Conservation (phyloP, 1,140 invertebrate species). For the Phocides pigmalion region DNA sequence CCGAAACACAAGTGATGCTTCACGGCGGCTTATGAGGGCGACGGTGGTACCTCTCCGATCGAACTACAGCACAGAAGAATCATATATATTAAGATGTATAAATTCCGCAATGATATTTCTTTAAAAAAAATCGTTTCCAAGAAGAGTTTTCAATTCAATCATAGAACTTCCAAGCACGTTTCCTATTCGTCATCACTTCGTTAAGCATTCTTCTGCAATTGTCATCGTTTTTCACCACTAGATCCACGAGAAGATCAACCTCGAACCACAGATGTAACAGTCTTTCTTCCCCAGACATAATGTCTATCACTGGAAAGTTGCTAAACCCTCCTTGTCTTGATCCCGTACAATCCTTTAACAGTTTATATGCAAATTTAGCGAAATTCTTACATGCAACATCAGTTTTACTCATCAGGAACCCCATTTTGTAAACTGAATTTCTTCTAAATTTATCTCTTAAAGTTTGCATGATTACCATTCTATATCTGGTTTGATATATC, state of each 20-base stretch:
- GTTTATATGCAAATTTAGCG: slow-evolving; percentile 39
- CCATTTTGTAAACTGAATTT: slow-evolving; percentile 56
- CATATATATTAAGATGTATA: no score
- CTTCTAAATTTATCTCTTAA: slow-evolving; percentile 37
- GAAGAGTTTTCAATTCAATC: slow-evolving; percentile 30
- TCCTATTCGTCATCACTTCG: slow-evolving; percentile 36
- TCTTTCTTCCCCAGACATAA: slow-evolving; percentile 41
- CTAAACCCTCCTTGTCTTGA: slow-evolving; percentile 2
- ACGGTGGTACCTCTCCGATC: no score
- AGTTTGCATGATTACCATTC: slow-evolving; percentile 54
- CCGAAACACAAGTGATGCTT: no score
- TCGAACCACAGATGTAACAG: slow-evolving; percentile 49
- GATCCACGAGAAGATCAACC: slow-evolving; percentile 45
- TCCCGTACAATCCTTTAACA: slow-evolving; percentile 38
- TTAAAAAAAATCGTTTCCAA: no score
- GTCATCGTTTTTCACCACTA: slow-evolving; percentile 43
- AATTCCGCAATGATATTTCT: no score
- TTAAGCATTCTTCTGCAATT: slow-evolving; percentile 42
- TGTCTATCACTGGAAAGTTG: slow-evolving; percentile 32
- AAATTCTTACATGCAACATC: slow-evolving; percentile 49
- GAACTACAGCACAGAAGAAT: no score
- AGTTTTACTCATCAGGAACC: slow-evolving; percentile 52
- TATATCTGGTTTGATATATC: slow-evolving; percentile 52
- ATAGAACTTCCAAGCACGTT: slow-evolving; percentile 46
- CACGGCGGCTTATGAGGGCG: no score